These are phyloP conservation scores for Blennius ocellaris DNA, from an alignment of 2,113 vertebrate species.

Conservation along the genomic window DNA sequence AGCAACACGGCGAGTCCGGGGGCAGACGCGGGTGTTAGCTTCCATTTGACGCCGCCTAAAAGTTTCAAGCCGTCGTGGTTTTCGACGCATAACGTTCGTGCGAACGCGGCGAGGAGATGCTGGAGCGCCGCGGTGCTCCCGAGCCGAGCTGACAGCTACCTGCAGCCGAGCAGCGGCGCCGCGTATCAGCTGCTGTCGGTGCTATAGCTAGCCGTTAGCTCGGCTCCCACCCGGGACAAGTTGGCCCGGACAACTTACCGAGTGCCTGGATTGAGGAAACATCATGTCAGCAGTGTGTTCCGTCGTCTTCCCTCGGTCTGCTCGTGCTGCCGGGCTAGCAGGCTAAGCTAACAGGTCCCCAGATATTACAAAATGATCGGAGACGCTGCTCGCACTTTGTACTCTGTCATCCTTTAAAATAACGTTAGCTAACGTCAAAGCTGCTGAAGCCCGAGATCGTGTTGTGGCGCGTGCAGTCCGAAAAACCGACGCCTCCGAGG, in stretches of 20 bases:
- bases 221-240: conserved; percentile 40
- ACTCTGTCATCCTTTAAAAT: conserved; percentile 76
- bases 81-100: too few species aligned
- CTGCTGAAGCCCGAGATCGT: conserved; percentile 38
- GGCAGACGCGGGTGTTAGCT: too few species aligned
- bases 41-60: too few species aligned
- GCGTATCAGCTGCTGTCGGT: conserved; percentile 57
- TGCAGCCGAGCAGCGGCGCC: not conserved
- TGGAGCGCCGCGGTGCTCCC: too few species aligned
- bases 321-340: conserved; percentile 56
- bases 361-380: conserved; percentile 64
- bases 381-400: conserved; percentile 72
- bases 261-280: conserved; percentile 89
- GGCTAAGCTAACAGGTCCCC: conserved; percentile 76
- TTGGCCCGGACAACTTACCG: conserved; percentile 77
- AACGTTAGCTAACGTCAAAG: conserved; percentile 62
- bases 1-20: too few species aligned
- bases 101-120: too few species aligned
- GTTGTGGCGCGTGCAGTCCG: not conserved
- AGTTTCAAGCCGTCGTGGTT: too few species aligned
- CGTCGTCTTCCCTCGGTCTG: conserved; percentile 47
- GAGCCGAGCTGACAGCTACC: conserved; percentile 48
- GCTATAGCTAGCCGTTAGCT: conserved; percentile 58
- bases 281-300: conserved; percentile 85
- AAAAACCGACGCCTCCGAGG: not conserved